A percentile compares a stretch with the other conserved stretches of the same genome.
Conservation (phyloP, 2,797 vertebrate genomes). For the Leptatherina wallacei region DNA sequence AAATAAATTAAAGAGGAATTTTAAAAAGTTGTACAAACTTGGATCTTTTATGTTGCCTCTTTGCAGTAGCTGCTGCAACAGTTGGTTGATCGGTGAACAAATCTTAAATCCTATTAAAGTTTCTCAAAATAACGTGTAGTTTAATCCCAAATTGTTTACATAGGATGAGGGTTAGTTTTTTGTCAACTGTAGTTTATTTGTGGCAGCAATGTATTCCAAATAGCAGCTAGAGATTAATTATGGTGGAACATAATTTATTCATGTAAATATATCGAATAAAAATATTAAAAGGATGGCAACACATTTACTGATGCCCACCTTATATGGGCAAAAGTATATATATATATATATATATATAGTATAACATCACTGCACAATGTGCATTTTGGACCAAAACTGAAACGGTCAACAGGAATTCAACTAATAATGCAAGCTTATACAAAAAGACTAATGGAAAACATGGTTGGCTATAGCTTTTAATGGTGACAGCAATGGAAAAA, state of each 20-base stretch:
- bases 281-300: no score
- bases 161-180: neutral
- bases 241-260: neutral
- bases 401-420: neutral
- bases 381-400: no score
- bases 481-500: conserved; percentile 72
- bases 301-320: no score
- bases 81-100: conserved; percentile 35
- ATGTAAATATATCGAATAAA: no score
- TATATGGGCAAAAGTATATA: no score
- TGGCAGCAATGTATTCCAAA: neutral
- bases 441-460: conserved; percentile 19
- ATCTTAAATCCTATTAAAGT: conserved; percentile 63
- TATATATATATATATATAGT: no score
- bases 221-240: neutral
- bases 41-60: neutral
- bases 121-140: conserved; percentile 69
- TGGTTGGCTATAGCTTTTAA: conserved; percentile 63
- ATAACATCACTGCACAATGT: no score
- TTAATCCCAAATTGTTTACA: conserved; percentile 55
- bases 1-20: neutral
- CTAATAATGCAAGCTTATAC: neutral
- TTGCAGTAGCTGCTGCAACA: neutral
- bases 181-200: neutral
- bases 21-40: neutral